Evolutionary conservation across 2,888 invertebrate species (phyloP), one percentile per base, ranked within the genome.

Genomic region (Parapristionchus giblindavisi): DNA sequence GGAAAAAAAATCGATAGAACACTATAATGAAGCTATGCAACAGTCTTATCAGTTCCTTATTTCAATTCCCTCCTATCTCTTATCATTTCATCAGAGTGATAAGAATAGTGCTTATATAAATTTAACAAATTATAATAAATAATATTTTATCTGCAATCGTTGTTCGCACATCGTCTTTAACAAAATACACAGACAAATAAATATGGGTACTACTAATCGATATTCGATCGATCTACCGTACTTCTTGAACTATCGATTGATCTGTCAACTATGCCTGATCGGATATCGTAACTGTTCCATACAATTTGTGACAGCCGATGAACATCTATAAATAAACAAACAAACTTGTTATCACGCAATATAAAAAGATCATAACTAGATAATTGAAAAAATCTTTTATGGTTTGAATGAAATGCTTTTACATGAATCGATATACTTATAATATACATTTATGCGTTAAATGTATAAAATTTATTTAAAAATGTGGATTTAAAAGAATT

Each of bases 261-360:
- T 43, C 17, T 43, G 11, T 43, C 17, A 8, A 43, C 21, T 11
- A 4, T 40, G 29, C 29, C 71, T 71, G 38, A 52, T 38, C 32
- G 8, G 63, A 65, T 17, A 82, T 63, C 61, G 78, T 80, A 48
- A 82, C 79, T 3, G 82, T 82, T 77, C 80, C 82, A 75, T 79
- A 81, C 27, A 82, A 60, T 63, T 82, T 82, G 75, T 82, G 82
- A 58, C 82, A 82, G 58, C 79, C 82, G 58, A 82, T 78, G 71
- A 78, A 81, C 3, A 48, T 40, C 75, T 75, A 68, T 21, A 75
- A 54, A 43, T 21, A 27, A 63, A 40, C 8, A 43, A 14, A 14
- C 8, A 14, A 8, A 14, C 43, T 43, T 14, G 17, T 43, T 14
- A 43, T 43, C 17, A 14, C 43, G 43, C 8, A 43, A 43, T 43